Evolutionary conservation across 2,888 invertebrate species (phyloP), one percentile per base, ranked within the genome.

Genomic region (Didymodactylos carnosus): DNA sequence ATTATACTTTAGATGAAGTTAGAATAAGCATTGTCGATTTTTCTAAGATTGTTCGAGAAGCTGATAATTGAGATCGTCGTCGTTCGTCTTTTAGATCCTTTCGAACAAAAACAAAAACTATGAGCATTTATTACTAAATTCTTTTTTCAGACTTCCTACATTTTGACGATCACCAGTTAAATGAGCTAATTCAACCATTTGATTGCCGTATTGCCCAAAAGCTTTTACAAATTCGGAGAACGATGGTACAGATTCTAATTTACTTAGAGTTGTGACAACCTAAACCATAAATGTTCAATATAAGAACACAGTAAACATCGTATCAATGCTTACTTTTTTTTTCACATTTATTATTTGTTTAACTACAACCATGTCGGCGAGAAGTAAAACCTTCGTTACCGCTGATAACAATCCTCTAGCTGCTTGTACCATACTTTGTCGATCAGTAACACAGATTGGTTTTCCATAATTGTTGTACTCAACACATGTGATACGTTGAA

Each of bases 171-270:
- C 88, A 23, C 88, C 94, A 27, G 94, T 93, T 76, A 95, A 87
- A 82, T 95, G 91, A 35, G 97, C 95, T 78, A 98, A 85, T 83
- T 97, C 95, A 77, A 98, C 94, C 95, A 98, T 97, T 83, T 97
- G 94, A 29, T 90, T 90, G 51, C 97, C 98, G 83, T 98, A 97
- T 83, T 94, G 92, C 78, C 94, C 94, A 86, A 98, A 98, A 6
- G 62, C 23, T 39, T 53, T 73, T 10, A 73, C 62, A 62, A 73
- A 73, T 35, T 29, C 39, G 11, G 69, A 73, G 27, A 73, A 69
- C 11, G 43, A 35, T 72, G 82, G 81, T 25, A 86, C 85, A 76
- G 81, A 81, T 78, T 86, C 86, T 75, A 87, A 79, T 49, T 84
- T 81, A 70, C 82, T 80, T 51, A 85, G 78, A 51, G 84, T 84